Percentiles rank a stretch among this genome's conserved stretches.
phyloP scores from a whole-genome alignment of 2,113 vertebrate species.

The Ranitomeya variabilis region DNA sequence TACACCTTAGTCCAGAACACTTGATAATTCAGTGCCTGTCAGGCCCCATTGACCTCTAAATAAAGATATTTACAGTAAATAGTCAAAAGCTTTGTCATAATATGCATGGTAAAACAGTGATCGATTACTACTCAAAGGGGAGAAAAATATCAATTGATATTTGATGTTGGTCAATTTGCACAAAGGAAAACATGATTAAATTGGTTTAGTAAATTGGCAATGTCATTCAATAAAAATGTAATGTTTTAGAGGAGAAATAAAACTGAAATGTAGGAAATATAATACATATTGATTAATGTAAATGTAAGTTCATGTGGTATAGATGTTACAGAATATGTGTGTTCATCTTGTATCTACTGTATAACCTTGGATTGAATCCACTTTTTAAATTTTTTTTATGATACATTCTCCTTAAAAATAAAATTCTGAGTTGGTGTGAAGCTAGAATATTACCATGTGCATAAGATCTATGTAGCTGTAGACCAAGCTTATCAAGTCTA shows the following conservation, averaged over 20 bases:
- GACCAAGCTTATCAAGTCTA: background rate
- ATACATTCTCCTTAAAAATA: no score
- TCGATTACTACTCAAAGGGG: background rate
- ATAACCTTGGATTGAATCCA: no score
- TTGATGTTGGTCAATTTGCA: slow-evolving; percentile 1
- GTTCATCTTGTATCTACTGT: no score
- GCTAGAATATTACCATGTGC: no score
- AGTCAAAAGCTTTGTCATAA: background rate
- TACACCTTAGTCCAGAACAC: background rate
- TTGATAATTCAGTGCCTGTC: background rate
- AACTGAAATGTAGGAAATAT: background rate
- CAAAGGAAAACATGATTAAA: background rate
- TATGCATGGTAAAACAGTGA: background rate
- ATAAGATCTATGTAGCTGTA: no score
- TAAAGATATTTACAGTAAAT: background rate
- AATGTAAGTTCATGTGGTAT: no score
- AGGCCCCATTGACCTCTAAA: background rate
- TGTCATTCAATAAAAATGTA: background rate
- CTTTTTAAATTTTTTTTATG: no score
- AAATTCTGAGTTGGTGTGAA: no score
- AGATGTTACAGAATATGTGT: no score
- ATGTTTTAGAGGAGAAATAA: background rate
- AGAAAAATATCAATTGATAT: background rate
- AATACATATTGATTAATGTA: background rate
- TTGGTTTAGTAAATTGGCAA: background rate